phyloP scores from a whole-genome alignment of 2,797 vertebrate genomes.

The Anguilla megastoma region DNA sequence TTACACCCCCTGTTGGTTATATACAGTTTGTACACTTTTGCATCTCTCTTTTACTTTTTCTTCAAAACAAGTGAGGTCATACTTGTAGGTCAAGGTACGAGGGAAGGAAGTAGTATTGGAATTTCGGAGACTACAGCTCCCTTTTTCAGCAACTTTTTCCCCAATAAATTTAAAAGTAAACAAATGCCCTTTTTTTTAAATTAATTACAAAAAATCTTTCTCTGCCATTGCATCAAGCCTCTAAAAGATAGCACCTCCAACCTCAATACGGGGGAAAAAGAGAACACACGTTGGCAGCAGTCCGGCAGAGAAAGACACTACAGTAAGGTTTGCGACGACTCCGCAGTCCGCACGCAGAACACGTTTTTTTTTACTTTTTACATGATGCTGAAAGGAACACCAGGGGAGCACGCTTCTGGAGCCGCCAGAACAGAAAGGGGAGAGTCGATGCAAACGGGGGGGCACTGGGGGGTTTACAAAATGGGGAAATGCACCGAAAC shows the following conservation, averaged over 20 bases:
- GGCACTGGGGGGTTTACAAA: not conserved
- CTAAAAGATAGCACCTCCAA: conserved; percentile 70
- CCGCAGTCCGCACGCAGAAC: conserved; percentile 59
- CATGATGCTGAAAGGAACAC: conserved; percentile 59
- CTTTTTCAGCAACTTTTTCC: conserved; percentile 24
- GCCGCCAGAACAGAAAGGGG: not conserved
- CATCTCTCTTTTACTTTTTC: conserved; percentile 14
- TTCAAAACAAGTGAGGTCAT: conserved; percentile 36
- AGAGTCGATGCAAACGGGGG: not conserved
- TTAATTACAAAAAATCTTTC: conserved; percentile 69
- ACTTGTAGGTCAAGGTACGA: conserved; percentile 26
- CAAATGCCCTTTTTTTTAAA: conserved; percentile 53
- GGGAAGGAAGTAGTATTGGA: conserved; percentile 11
- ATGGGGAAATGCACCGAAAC: not conserved
- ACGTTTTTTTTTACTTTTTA: not conserved
- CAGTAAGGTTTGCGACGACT: conserved; percentile 77
- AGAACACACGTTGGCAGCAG: conserved; percentile 67
- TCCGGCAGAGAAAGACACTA: conserved; percentile 79
- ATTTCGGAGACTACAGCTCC: conserved; percentile 29
- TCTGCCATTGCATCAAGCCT: conserved; percentile 70
- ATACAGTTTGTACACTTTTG: conserved; percentile 83
- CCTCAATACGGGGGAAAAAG: conserved; percentile 53
- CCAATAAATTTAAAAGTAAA: conserved; percentile 50
- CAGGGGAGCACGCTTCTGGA: conserved; percentile 38
- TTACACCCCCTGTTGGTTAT: conserved; percentile 77